Percentiles rank a stretch among this genome's conserved stretches.
phyloP scores from a whole-genome alignment of 1,140 invertebrate genomes.

The Rhizoglyphus robini region DNA sequence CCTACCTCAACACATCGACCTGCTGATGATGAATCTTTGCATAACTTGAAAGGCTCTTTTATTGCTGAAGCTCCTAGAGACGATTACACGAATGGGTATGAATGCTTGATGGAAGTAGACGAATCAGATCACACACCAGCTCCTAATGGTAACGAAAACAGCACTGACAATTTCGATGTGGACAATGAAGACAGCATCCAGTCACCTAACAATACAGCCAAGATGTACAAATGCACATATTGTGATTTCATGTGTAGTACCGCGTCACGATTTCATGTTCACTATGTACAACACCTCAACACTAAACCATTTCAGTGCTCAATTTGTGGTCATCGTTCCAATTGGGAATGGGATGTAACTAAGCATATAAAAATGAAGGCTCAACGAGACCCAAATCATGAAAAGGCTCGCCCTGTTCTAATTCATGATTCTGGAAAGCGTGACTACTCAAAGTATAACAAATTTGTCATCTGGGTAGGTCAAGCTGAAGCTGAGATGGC shows the following conservation, averaged over 20 bases:
- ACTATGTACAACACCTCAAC: conserved; percentile 78
- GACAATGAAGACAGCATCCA: neutral
- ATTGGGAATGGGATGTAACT: conserved; percentile 90
- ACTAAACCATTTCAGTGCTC: conserved; percentile 90
- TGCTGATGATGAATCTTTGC: neutral
- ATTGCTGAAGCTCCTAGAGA: no score
- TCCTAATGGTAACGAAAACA: conserved; percentile 9
- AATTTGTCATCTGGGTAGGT: conserved; percentile 24
- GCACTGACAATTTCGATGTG: conserved; percentile 18
- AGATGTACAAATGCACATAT: conserved; percentile 65
- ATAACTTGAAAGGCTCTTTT: no score
- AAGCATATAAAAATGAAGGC: conserved; percentile 79
- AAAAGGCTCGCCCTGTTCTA: conserved; percentile 60
- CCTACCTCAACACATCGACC: neutral
- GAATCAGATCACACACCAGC: neutral
- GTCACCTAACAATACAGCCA: conserved; percentile 1
- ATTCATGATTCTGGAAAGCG: conserved; percentile 76
- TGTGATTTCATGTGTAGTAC: conserved; percentile 74
- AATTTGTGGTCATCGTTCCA: conserved; percentile 75
- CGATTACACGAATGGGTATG: neutral
- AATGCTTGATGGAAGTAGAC: neutral
- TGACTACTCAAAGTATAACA: conserved; percentile 83
- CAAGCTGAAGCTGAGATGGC: conserved; percentile 14
- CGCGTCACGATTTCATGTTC: conserved; percentile 79
- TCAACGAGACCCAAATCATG: conserved; percentile 61